A percentile compares a stretch with the other conserved stretches of the same genome.
Evolutionary conservation across 2,113 vertebrate species (phyloP).

Genomic region (Nibea coibor): DNA sequence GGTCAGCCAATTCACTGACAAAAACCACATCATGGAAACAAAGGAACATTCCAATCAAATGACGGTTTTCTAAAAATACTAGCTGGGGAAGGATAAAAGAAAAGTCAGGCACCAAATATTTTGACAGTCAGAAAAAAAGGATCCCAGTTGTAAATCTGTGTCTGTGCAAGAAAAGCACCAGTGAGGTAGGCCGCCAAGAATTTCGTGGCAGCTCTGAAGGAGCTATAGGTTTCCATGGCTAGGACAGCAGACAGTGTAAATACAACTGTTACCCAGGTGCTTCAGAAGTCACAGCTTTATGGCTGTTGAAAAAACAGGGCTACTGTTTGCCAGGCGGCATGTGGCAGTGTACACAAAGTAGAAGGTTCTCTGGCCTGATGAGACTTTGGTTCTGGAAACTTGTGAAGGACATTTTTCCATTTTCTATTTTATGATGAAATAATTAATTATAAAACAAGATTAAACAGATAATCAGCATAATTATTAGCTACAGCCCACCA

Average conservation of each 20-base stretch:
- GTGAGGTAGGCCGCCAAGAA: neutral
- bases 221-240: neutral
- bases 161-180: neutral
- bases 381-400: neutral
- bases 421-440: neutral
- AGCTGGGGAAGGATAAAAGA: neutral
- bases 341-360: neutral
- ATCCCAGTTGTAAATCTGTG: neutral
- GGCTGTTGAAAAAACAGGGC: conserved; percentile 13
- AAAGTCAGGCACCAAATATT: neutral
- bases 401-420: neutral
- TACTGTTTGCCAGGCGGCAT: neutral
- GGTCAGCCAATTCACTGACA: no score
- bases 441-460: neutral
- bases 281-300: neutral
- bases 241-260: neutral
- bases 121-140: neutral
- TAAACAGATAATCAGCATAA: neutral
- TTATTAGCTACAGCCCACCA: neutral
- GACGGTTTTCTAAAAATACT: neutral
- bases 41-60: neutral
- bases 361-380: neutral
- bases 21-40: neutral
- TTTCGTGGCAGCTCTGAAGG: neutral
- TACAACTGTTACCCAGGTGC: conserved; percentile 1